Evolutionary conservation across 1,140 invertebrate genomes (phyloP), one percentile per base, ranked within the genome.

Genomic region (Procambarus clarkii): DNA sequence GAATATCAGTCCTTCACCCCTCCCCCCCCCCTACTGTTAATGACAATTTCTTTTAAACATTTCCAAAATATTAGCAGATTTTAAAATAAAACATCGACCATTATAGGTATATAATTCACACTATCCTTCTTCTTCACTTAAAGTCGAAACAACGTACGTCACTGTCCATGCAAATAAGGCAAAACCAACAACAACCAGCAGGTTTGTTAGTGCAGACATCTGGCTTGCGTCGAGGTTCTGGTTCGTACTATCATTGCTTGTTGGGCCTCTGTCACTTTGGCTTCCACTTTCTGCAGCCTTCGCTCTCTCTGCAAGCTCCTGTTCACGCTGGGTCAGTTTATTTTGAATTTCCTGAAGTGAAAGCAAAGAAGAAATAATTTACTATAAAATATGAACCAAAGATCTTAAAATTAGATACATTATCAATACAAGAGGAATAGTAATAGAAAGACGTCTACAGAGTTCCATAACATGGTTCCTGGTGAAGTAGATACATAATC

Each of bases 101-200:
- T 21, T 74, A 24, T 7, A 74, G 69, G 34, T 34, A 74, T 64
- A 54, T 54, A 87, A 79, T 48, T 45, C 54, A 24, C 64, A 81
- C 82, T 91, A 91, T 91, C 88, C 81, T 69, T 91, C 81, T 11
- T 91, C 82, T 77, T 91, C 88, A 79, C 79, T 91, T 86, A 95
- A 94, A 91, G 94, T 95, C 88, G 94, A 94, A 34, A 97, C 94
- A 34, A 98, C 97, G 95, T 97, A 97, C 95, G 97, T 98, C 15
- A 98, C 97, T 93, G 96, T 97, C 93, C 96, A 97, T 34, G 97
- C 97, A 94, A 98, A 98, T 50, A 96, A 96, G n/a, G 97, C 97
- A 94, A 98, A 97, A 71, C 97, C 97, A 77, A 97, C 95, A 64
- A 98, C 95, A 78, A 98, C 96, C 94, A 96, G 95, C 91, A 98